Percentiles rank a stretch among this genome's conserved stretches.
phyloP scores from a whole-genome alignment of 2,888 invertebrate genomes.

The Zele albiditarsus region DNA sequence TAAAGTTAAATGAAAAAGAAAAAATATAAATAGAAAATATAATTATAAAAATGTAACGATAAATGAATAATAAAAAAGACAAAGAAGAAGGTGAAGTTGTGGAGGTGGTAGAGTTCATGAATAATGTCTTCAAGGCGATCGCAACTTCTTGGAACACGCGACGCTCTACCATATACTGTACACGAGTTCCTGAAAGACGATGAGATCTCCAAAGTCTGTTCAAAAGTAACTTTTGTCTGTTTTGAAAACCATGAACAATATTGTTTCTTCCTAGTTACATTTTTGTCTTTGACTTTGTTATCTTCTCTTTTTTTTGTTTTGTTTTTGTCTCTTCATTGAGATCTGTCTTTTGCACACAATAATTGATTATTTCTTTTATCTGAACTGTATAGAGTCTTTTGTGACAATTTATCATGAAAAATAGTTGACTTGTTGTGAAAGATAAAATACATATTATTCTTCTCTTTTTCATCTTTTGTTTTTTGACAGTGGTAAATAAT shows the following conservation, averaged over 20 bases:
- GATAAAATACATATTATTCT: neutral
- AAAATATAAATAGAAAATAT: neutral
- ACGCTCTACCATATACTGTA: constrained; percentile 2
- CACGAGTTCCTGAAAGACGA: constrained; percentile 21
- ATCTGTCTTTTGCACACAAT: neutral
- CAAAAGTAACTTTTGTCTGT: neutral
- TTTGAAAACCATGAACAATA: neutral
- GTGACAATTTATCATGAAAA: no score
- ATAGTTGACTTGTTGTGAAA: no score
- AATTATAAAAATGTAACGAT: neutral
- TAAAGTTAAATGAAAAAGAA: neutral
- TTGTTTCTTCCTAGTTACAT: neutral
- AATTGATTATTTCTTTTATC: neutral
- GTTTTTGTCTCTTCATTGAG: neutral
- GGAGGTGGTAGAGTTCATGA: constrained; percentile 34
- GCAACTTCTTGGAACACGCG: constrained; percentile 30
- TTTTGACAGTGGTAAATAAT: neutral
- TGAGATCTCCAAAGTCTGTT: constrained; percentile 17
- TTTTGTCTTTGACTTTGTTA: neutral
- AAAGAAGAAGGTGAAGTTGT: constrained; percentile 2
- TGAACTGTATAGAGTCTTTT: no score
- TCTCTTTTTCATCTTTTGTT: neutral
- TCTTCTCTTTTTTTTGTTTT: neutral
- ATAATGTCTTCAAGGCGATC: constrained; percentile 41
- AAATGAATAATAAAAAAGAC: neutral